Base-by-base conservation (phyloP, 2,888 invertebrate species). In the Caenorhabditis sp. region DNA sequence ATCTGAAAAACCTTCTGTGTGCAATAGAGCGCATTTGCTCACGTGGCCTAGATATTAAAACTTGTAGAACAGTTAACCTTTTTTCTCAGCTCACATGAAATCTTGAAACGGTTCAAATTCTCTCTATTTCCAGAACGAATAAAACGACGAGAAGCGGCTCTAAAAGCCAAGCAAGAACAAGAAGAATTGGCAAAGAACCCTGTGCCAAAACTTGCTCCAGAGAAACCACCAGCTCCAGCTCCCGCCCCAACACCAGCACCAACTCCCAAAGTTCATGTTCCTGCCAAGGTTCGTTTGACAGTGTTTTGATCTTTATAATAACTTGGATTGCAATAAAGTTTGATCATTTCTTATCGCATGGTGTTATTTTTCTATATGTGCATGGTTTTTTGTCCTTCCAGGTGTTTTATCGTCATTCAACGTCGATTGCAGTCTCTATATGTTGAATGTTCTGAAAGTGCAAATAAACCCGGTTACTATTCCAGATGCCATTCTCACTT, bases 81-180 rank as follows among this genome's bases (percentile, higher is more conserved):
- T n/a, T n/a, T n/a, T n/a, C n/a, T n/a, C n/a, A n/a, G n/a, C n/a
- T n/a, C n/a, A n/a, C n/a, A n/a, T n/a, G n/a, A n/a, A n/a, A n/a
- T n/a, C n/a, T n/a, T n/a, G n/a, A n/a, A n/a, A n/a, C n/a, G 31
- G 4, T 31, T 10, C 10, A 21, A 25, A 53, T 10, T 64, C 12
- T 26, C 56, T 26, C 8, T 12, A 26, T 21, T 62, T 72, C 49
- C 67, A 86, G 86, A 83, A 56, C 74, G 86, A 59, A 69, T 84
- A 64, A 71, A 84, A 31, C 74, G 86, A 63, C 73, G 84, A 57
- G 84, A 85, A 63, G 81, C 77, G 1, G 80, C 80, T 25, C 67
- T 75, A 31, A 78, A 76, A 66, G 81, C 79, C 0, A 76, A 75
- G 10, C 67, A 67, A 50, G 81, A 79, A 62, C 77, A 71, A 0